Base-by-base conservation (phyloP, 2,888 invertebrate genomes). In the Dryobota labecula region DNA sequence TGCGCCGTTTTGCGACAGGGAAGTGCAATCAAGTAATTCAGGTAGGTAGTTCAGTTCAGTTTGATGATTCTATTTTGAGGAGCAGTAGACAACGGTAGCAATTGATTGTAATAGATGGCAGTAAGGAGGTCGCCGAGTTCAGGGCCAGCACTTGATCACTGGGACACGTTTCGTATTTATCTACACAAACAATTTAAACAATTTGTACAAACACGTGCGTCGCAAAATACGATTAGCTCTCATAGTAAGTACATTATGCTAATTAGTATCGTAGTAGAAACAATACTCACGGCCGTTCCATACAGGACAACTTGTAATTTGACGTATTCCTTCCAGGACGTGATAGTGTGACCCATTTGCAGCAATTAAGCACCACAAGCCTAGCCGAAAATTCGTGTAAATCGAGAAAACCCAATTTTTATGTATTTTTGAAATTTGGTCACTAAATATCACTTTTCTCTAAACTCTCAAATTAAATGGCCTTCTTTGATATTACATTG, bases 41-140 rank as follows among this genome's bases (percentile, higher is more conserved):
- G 83, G 83, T 69, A 87, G 83, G 82, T 45, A 56, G 41, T 33
- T 56, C 38, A 84, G 80, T 83, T 84, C 73, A 80, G 70, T 82
- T 84, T 76, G 69, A 81, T 82, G 84, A 84, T 88, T 79, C 89
- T 91, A 91, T 91, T 90, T 86, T 78, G 68, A 82, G 83, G 43
- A 76, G 54, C 58, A 47, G 65, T 70, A 83, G 74, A 80, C 74
- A 72, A 86, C 83, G 82, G 82, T 80, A 76, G 84, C 90, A 91
- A 93, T 91, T 92, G 89, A 77, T 86, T 87, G 85, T 91, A 89
- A 90, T 89, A 85, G 81, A 86, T 87, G 86, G 73, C 83, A 86
- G 82, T 88, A 88, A 89, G 87, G 90, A 90, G 92, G 90, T 89
- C 89, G 80, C 45, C 7, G 87, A 86, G 94, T 92, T 94, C 94